Base-by-base conservation (phyloP, 1,140 invertebrate genomes). In the Marisa cornuarietis region DNA sequence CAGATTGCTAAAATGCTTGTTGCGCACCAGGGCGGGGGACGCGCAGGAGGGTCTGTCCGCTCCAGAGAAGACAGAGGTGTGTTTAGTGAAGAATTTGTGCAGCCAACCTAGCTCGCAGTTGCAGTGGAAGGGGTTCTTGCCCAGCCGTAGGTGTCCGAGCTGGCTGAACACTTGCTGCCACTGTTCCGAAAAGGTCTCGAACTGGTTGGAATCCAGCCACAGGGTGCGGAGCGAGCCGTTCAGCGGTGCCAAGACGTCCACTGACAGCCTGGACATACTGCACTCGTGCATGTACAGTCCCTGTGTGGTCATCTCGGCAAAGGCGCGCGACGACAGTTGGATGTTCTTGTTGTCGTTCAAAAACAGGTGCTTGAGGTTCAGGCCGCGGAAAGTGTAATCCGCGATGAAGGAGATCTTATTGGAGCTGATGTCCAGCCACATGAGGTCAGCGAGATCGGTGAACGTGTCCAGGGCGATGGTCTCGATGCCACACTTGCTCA, bases 81-180 rank as follows among this genome's bases (percentile, higher is more conserved):
- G 73, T 14, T 74, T 79, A 14, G 80, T 81, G 82, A 83, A 91
- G 77, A 88, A 89, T 20, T 86, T 80, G 63, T 87, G 87, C 63
- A 91, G 78, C 90, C 90, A 91, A 24, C 81, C 74, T 18, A 87
- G 79, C 75, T 90, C 88, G 81, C 90, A 91, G 82, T 91, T 90
- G 79, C 90, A 91, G 72, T 90, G 89, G 31, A 91, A 84, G 9
- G 88, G 87, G 82, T 91, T 91, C 18, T 86, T 80, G 26, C 87
- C 89, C 52, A 91, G 82, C 49, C 89, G 83, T 18, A 90, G 80
- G 81, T 91, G 89, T 68, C 82, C 86, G 69, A 91, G 79, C 16
- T 81, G 86, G 68, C 81, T 85, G 78, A 91, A 89, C 3, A 90
- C 71, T 65, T 85, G 84, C 14, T 86, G 66, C 85, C 89, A 88